phyloP scores from a whole-genome alignment of 2,888 invertebrate genomes.

The Torymus auratus region DNA sequence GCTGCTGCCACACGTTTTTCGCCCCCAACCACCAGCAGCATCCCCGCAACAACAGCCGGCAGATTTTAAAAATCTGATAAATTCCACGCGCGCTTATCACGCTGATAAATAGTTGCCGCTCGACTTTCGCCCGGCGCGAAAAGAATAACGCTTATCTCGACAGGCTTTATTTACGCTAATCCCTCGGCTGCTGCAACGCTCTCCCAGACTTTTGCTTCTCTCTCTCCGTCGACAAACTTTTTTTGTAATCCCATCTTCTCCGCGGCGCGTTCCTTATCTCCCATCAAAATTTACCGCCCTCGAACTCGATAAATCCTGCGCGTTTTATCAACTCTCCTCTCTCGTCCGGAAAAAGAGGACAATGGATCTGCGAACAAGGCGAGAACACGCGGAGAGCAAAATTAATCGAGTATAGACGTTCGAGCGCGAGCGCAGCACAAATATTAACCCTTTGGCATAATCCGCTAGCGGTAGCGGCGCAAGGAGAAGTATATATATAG shows the following conservation, averaged over 20 bases:
- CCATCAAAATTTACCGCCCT: constrained; percentile 59
- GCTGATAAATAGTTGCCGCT: constrained; percentile 13
- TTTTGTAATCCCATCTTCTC: neutral
- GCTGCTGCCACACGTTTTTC: too few species aligned
- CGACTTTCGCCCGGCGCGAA: constrained; percentile 21
- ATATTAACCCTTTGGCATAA: constrained; percentile 52
- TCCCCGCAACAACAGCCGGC: neutral
- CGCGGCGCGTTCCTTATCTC: constrained; percentile 37
- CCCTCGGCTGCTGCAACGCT: constrained; percentile 16
- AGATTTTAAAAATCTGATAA: constrained; percentile 22
- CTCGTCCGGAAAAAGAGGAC: neutral
- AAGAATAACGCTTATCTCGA: constrained; percentile 53
- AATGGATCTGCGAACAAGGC: neutral
- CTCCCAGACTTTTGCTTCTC: too few species aligned
- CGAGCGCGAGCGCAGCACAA: neutral
- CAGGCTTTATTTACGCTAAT: constrained; percentile 57
- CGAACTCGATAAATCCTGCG: constrained; percentile 57
- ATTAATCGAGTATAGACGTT: neutral
- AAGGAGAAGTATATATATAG: neutral
- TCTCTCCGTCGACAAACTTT: neutral
- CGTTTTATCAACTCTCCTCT: constrained; percentile 37
- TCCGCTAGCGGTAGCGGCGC: neutral
- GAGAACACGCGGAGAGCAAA: neutral
- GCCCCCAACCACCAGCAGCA: neutral
- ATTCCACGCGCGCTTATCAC: neutral